Conservation (phyloP, 2,797 vertebrate genomes). For the Podargus strigoides region DNA sequence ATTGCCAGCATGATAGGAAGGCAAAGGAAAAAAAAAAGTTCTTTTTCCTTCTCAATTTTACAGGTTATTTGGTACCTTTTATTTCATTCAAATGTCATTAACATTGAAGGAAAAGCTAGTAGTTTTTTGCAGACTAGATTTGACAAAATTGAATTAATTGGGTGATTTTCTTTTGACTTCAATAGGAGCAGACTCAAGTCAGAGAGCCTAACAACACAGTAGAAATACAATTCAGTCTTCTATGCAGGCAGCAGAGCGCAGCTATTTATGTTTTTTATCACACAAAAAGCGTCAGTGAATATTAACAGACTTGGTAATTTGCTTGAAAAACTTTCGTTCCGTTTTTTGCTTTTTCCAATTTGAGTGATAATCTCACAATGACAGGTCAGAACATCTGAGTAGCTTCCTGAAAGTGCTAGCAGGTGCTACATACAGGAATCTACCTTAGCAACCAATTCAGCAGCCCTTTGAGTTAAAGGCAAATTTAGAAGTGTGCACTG, state of each 20-base stretch:
- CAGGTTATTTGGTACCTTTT: neutral
- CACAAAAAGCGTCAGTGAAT: neutral
- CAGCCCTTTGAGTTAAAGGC: neutral
- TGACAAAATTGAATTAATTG: constrained; percentile 61
- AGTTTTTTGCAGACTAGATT: neutral
- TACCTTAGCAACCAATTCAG: neutral
- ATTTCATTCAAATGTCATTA: neutral
- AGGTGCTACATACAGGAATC: neutral
- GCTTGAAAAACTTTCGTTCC: neutral
- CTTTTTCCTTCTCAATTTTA: neutral
- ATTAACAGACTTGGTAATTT: neutral
- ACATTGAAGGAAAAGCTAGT: neutral
- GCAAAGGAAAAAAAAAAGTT: neutral
- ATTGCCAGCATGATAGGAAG: neutral
- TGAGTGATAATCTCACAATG: neutral
- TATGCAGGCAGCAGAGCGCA: neutral
- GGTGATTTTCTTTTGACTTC: constrained; percentile 21
- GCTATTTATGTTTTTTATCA: neutral
- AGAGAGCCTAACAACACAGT: neutral
- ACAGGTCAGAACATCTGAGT: neutral
- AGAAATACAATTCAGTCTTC: neutral
- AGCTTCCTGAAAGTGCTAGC: neutral
- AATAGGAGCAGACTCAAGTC: neutral
- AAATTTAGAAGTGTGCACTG: neutral
- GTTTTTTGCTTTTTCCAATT: neutral